These are phyloP conservation scores for Cyprinodon tularosa DNA, from an alignment of 2,113 vertebrate genomes.

Conservation along the genomic window DNA sequence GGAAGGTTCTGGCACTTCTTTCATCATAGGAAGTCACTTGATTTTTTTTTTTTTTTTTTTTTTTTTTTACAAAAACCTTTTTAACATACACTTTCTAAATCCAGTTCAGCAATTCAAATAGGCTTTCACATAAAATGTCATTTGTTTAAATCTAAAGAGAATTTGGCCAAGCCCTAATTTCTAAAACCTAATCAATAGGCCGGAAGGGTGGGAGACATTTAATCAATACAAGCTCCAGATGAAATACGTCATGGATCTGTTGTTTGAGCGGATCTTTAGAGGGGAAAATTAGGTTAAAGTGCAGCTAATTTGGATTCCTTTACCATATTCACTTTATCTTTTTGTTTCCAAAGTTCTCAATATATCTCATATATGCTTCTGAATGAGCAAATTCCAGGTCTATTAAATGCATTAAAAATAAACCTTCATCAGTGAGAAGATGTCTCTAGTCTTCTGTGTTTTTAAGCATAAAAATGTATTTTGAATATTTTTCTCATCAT, in stretches of 20 bases:
- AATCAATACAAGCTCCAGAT: slow-evolving; percentile 48
- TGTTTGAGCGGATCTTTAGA: slow-evolving; percentile 35
- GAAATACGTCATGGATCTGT: slow-evolving; percentile 44
- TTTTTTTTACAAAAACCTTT: neutral
- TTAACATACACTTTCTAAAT: neutral
- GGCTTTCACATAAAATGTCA: neutral
- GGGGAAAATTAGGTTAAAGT: slow-evolving; percentile 40
- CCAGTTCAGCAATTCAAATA: neutral
- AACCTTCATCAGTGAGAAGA: slow-evolving; percentile 4
- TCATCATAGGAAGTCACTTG: neutral
- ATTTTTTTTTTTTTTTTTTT: neutral
- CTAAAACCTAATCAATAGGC: slow-evolving; percentile 27
- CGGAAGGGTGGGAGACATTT: slow-evolving; percentile 8
- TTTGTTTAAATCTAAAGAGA: neutral
- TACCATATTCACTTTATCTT: slow-evolving; percentile 3
- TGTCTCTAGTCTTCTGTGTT: neutral
- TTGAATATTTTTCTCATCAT: neutral
- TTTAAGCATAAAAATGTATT: neutral
- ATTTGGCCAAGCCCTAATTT: slow-evolving; percentile 14
- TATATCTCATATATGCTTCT: slow-evolving; percentile 12
- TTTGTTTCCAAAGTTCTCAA: neutral
- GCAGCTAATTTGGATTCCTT: slow-evolving; percentile 31
- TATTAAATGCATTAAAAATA: neutral
- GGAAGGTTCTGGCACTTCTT: too few relatives aligned
- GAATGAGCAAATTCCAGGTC: slow-evolving; percentile 10